Evolutionary conservation across 2,888 invertebrate genomes (phyloP).

Genomic region (Aproaerema taeniolella): DNA sequence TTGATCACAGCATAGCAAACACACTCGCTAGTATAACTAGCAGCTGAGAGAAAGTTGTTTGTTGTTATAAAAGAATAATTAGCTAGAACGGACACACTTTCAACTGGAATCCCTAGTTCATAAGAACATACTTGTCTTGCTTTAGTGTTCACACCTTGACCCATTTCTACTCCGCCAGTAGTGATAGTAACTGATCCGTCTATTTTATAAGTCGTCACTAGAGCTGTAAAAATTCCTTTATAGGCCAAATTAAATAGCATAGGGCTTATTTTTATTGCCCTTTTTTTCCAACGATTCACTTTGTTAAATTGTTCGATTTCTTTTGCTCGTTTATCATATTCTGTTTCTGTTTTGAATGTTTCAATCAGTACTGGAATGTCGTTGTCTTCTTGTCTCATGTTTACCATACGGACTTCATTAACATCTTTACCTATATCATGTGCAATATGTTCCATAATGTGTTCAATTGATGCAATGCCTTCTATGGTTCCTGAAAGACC

Average conservation of each 20-base stretch:
- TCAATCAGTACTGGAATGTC: constrained; percentile 73
- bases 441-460: constrained; percentile 84
- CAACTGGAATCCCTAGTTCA: constrained; percentile 81
- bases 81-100: constrained; percentile 78
- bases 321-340: constrained; percentile 71
- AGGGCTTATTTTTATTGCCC: constrained; percentile 79
- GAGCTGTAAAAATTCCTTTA: constrained; percentile 75
- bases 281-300: constrained; percentile 87
- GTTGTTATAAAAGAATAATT: constrained; percentile 75
- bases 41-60: constrained; percentile 81
- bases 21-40: constrained; percentile 81
- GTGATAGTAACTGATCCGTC: constrained; percentile 84
- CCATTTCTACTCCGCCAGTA: constrained; percentile 84
- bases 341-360: constrained; percentile 65
- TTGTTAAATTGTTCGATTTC: constrained; percentile 77
- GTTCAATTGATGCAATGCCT: constrained; percentile 77
- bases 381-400: constrained; percentile 67
- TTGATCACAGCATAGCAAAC: constrained; percentile 74
- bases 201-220: constrained; percentile 81
- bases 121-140: constrained; percentile 86
- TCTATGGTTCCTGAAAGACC: constrained; percentile 76
- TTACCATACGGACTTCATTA: constrained; percentile 72
- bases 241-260: constrained; percentile 80
- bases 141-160: constrained; percentile 90
- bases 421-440: constrained; percentile 75